Evolutionary conservation across 2,113 vertebrate genomes (phyloP), one percentile per base, ranked within the genome.

Genomic region (Rana temporaria): DNA sequence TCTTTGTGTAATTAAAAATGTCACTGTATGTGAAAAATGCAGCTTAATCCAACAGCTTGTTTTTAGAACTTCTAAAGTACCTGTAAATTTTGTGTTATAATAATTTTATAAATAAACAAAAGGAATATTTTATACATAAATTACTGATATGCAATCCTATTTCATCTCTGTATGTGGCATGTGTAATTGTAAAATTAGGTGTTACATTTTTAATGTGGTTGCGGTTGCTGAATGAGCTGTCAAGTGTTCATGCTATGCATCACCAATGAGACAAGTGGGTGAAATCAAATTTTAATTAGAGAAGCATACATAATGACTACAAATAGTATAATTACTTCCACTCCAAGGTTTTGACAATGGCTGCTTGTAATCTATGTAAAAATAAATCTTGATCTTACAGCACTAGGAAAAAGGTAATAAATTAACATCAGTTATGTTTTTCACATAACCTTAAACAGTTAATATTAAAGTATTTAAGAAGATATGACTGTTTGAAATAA

Each of bases 251-350:
- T 74, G 70, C 70, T 74, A 74, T 74, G 70, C 70, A 82, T 74
- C 70, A 73, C 70, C 69, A 82, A 82, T 82, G 60, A 82, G 79
- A 82, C 70, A 74, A 82, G 79, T 82, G 70, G 60, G 79, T 64
- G 70, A 82, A 82, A 82, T 82, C n/a, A 74, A 82, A 74, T 82
- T 82, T 82, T 82, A 82, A 82, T 82, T 82, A 81, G 56, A 81
- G 59, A 16, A 53, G 68, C 68, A 81, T 72, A 82, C 60, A 65
- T 82, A 82, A 74, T 82, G 69, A 82, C 69, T 82, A 74, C 79
- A 82, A 82, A 82, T 74, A 56, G 79, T 72, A 72, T 82, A 82
- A 82, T 82, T 65, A 82, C 57, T 74, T 82, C 69, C 62, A 73
- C 26, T 56, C 42, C 65, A 56, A 82, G 70, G 19, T 63, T 81